These are phyloP conservation scores for Hyperoplus lanceolatus DNA, from an alignment of 2,797 vertebrate species.

Conservation along the genomic window DNA sequence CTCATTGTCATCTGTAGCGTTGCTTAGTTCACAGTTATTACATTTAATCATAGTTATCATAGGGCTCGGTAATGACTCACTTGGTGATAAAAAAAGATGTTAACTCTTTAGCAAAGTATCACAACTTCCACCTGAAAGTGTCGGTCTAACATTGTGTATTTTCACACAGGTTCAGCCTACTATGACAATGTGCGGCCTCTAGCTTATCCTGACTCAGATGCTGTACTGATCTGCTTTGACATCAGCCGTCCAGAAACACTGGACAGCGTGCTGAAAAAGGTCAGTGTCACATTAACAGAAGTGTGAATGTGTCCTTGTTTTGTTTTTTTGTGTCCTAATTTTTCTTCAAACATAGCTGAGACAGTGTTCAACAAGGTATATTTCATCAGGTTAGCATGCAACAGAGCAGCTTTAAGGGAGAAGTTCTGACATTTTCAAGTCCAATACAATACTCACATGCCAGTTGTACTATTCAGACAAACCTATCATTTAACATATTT, in stretches of 20 bases:
- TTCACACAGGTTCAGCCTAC: slow-evolving; percentile 89
- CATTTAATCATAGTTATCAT: slow-evolving; percentile 69
- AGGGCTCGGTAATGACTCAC: slow-evolving; percentile 54
- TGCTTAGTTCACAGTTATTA: slow-evolving; percentile 58
- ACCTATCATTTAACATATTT: no score
- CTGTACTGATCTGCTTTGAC: slow-evolving; percentile 97
- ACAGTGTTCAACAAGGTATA: slow-evolving; percentile 3
- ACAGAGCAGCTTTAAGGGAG: slow-evolving; percentile 1
- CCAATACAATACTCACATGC: not conserved
- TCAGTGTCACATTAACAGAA: slow-evolving; percentile 74
- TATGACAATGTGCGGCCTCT: slow-evolving; percentile 95
- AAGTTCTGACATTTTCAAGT: not conserved
- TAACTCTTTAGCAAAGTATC: slow-evolving; percentile 35
- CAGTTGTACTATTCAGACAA: not conserved
- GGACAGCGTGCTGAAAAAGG: slow-evolving; percentile 97
- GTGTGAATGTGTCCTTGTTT: slow-evolving; percentile 31
- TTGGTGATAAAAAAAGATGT: slow-evolving; percentile 35
- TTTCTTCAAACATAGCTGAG: not conserved
- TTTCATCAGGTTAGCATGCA: not conserved
- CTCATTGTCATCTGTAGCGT: slow-evolving; percentile 51
- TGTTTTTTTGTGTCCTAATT: not conserved
- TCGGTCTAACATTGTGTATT: slow-evolving; percentile 30
- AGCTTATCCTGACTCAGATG: slow-evolving; percentile 94
- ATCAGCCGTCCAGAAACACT: slow-evolving; percentile 96
- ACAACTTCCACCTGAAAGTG: slow-evolving; percentile 34